Percentiles rank a stretch among this genome's conserved stretches.
phyloP scores from a whole-genome alignment of 2,797 vertebrate genomes.

The Coluber constrictor region DNA sequence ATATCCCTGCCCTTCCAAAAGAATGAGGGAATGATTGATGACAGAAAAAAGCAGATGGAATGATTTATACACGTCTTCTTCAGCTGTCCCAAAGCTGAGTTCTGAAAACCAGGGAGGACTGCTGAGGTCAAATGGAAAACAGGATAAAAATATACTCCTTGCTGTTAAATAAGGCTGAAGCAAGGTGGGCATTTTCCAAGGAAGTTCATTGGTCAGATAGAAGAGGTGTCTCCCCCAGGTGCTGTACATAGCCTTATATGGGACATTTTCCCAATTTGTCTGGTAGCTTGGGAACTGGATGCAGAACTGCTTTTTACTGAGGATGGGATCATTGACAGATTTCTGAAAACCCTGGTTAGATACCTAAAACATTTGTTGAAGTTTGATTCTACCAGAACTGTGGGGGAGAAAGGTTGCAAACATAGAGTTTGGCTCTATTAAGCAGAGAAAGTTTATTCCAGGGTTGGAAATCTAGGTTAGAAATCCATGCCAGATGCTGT shows the following conservation, averaged over 20 bases:
- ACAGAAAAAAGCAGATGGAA: conserved; percentile 29
- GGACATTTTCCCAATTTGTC: neutral
- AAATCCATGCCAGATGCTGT: neutral
- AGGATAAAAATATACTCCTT: conserved; percentile 25
- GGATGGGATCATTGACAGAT: neutral
- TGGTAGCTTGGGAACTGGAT: neutral
- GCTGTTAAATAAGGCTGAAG: conserved; percentile 5
- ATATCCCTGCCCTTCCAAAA: neutral
- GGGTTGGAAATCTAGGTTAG: neutral
- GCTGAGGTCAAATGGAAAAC: conserved; percentile 22
- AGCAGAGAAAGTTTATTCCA: neutral
- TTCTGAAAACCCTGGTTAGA: neutral
- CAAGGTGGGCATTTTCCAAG: conserved; percentile 12
- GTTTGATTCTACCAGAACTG: neutral
- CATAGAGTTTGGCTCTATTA: neutral
- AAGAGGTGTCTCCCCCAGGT: neutral
- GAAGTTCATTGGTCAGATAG: neutral
- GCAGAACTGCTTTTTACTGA: neutral
- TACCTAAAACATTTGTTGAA: neutral
- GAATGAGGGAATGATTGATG: neutral
- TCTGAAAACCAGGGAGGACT: conserved; percentile 8
- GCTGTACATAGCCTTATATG: neutral
- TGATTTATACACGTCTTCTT: neutral
- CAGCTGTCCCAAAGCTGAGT: conserved; percentile 11
- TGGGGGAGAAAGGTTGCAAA: neutral